These are phyloP conservation scores for Hippolais icterina DNA, from an alignment of 2,113 vertebrate genomes.

Conservation along the genomic window DNA sequence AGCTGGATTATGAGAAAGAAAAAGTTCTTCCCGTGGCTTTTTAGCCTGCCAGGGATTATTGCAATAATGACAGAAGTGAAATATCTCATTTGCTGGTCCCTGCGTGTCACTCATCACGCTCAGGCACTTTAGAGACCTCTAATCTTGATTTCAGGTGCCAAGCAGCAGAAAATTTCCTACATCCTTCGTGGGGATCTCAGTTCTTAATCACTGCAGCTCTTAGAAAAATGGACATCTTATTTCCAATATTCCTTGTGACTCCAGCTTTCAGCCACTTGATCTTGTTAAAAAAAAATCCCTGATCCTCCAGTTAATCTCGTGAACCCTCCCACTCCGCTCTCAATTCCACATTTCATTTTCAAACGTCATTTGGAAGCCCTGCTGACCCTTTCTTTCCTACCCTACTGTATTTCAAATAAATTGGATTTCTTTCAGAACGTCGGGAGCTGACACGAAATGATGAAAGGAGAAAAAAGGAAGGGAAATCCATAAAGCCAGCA, in stretches of 20 bases:
- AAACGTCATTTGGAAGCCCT: not conserved
- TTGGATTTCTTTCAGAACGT: not conserved
- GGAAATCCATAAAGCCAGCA: slow-evolving; percentile 30
- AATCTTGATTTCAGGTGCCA: not conserved
- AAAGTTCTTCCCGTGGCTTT: not conserved
- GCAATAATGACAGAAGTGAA: not conserved
- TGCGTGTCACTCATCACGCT: not conserved
- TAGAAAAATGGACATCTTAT: not conserved
- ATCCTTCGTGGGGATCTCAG: not conserved
- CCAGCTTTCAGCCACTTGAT: slow-evolving; percentile 16
- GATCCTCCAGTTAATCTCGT: not conserved
- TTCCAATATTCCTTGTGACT: not conserved
- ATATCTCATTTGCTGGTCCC: not conserved
- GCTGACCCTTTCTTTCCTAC: not conserved
- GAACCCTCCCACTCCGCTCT: not conserved
- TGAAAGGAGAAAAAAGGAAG: not conserved
- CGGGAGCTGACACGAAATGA: not conserved
- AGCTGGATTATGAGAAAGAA: not conserved
- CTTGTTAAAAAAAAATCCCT: not conserved
- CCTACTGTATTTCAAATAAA: slow-evolving; percentile 42
- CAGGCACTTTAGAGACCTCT: not conserved
- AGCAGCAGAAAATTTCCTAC: not conserved
- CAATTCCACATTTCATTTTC: not conserved
- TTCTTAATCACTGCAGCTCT: not conserved
- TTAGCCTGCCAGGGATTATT: not conserved